These are phyloP conservation scores for Diloba caeruleocephala DNA, from an alignment of 2,888 invertebrate species.

Conservation along the genomic window DNA sequence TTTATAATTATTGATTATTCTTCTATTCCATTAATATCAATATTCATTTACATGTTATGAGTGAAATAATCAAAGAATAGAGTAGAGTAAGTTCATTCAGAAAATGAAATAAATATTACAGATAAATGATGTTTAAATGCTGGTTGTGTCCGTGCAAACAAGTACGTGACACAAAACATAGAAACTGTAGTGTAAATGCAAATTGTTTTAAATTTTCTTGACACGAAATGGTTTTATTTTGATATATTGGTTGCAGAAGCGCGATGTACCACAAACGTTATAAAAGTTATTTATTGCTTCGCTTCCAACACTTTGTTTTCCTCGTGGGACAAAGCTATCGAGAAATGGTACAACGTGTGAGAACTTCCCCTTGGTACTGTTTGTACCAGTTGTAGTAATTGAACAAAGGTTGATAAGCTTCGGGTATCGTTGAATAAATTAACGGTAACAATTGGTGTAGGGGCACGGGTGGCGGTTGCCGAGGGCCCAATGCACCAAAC, in stretches of 20 bases:
- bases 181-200: slow-evolving; percentile 12
- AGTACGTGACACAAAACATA: slow-evolving; percentile 1
- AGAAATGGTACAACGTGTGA: slow-evolving; percentile 41
- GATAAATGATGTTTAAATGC: too few relatives aligned
- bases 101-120: too few relatives aligned
- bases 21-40: too few relatives aligned
- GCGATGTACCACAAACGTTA: slow-evolving; percentile 12
- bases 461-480: slow-evolving; percentile 66
- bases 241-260: slow-evolving; percentile 5
- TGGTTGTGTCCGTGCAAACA: background rate
- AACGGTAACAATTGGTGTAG: slow-evolving; percentile 80
- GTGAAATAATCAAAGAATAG: too few relatives aligned
- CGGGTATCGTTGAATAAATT: slow-evolving; percentile 66
- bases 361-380: slow-evolving; percentile 63
- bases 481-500: slow-evolving; percentile 71
- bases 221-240: slow-evolving; percentile 7
- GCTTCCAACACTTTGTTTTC: slow-evolving; percentile 33
- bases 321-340: slow-evolving; percentile 21
- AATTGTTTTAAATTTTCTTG: slow-evolving; percentile 18
- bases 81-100: too few relatives aligned
- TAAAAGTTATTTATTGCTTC: slow-evolving; percentile 31
- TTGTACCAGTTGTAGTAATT: slow-evolving; percentile 69
- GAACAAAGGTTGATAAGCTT: slow-evolving; percentile 60
- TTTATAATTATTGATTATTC: too few relatives aligned
- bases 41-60: too few relatives aligned